Conservation (phyloP, 2,888 invertebrate species). For the Diaperis boleti region DNA sequence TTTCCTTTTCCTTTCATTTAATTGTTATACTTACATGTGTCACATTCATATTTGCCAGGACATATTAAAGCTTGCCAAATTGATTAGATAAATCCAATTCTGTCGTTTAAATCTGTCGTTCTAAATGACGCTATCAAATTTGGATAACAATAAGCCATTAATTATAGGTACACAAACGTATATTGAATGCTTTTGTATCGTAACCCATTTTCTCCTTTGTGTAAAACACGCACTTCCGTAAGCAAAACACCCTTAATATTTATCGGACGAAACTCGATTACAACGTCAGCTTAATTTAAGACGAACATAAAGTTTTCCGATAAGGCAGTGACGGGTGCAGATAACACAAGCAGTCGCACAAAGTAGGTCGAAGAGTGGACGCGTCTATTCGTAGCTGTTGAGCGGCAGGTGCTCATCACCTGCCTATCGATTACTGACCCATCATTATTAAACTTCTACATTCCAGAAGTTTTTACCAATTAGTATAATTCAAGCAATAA, state of each 20-base stretch:
- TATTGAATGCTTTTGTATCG: neutral
- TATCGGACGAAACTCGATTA: conserved; percentile 25
- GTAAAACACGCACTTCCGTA: conserved; percentile 7
- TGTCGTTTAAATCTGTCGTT: neutral
- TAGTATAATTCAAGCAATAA: too few relatives aligned
- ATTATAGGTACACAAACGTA: neutral
- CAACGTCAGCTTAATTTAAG: conserved; percentile 29
- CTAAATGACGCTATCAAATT: neutral
- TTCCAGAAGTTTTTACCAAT: conserved; percentile 33
- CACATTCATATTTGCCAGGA: too few relatives aligned
- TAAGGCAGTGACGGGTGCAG: conserved; percentile 29
- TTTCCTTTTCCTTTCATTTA: too few relatives aligned
- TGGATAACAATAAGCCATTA: neutral
- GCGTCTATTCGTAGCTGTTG: conserved; percentile 29
- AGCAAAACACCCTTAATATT: conserved; percentile 20
- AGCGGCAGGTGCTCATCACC: conserved; percentile 39
- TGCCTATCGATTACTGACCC: conserved; percentile 37
- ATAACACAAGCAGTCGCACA: conserved; percentile 15
- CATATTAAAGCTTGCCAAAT: neutral
- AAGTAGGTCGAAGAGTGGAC: conserved; percentile 38
- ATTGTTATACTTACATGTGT: too few relatives aligned
- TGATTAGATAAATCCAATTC: neutral
- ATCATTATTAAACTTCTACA: conserved; percentile 35
- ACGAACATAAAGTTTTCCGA: conserved; percentile 14
- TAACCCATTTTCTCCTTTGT: neutral